A percentile compares a stretch with the other conserved stretches of the same genome.
These are phyloP conservation scores for Colinus virginianus DNA, from an alignment of 2,113 vertebrate genomes.

Conservation along the genomic window DNA sequence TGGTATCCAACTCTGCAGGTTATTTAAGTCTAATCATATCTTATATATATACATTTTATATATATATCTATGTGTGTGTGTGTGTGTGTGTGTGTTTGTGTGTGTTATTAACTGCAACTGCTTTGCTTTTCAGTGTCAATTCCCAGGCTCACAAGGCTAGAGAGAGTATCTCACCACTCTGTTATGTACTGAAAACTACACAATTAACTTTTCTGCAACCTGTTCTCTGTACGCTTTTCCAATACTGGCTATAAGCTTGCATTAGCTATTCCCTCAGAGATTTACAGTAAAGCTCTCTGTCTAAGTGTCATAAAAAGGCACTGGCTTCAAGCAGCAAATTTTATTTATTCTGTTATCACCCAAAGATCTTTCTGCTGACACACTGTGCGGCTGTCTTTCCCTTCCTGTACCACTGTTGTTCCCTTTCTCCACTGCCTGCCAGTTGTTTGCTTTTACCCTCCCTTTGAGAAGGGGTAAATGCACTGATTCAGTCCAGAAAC, in stretches of 20 bases:
- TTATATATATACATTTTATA: not conserved
- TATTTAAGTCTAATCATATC: not conserved
- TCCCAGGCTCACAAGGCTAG: not conserved
- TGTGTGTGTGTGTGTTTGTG: too few species aligned
- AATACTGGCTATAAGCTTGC: not conserved
- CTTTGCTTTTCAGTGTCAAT: not conserved
- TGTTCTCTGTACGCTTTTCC: not conserved
- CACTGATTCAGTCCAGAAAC: not conserved
- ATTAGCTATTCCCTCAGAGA: constrained; percentile 44
- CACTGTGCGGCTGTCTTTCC: not conserved
- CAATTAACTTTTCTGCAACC: constrained; percentile 19
- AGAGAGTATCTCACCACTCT: not conserved
- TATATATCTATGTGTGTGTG: not conserved
- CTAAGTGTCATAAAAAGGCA: not conserved
- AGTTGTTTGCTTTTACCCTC: not conserved
- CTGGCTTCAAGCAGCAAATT: not conserved
- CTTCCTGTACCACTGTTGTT: not conserved
- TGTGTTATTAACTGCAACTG: not conserved
- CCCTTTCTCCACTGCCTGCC: not conserved
- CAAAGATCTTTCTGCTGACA: constrained; percentile 46
- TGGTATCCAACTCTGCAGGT: not conserved
- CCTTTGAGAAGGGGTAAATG: not conserved
- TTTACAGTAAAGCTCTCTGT: constrained; percentile 6
- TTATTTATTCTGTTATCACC: constrained; percentile 41
- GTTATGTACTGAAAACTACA: not conserved